A percentile compares a stretch with the other conserved stretches of the same genome.
These are phyloP conservation scores for Drosophila paramelanica DNA, from an alignment of 2,888 invertebrate genomes.

Conservation along the genomic window DNA sequence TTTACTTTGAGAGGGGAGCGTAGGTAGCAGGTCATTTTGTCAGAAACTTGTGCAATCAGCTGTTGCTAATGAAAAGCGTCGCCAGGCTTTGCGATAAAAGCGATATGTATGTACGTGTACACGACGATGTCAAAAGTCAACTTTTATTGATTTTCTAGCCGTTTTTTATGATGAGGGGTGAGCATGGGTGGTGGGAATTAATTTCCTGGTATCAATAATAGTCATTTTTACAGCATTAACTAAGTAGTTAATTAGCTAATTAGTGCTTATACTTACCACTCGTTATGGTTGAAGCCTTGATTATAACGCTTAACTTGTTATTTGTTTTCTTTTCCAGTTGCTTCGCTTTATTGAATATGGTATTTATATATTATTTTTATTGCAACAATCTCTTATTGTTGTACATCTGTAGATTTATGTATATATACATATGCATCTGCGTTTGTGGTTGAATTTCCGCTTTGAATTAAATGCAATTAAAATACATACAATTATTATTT, in stretches of 20 bases:
- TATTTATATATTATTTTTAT: conserved; percentile 32
- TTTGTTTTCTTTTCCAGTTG: conserved; percentile 26
- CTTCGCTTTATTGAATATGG: conserved; percentile 39
- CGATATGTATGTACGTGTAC: not conserved
- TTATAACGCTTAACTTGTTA: conserved; percentile 20
- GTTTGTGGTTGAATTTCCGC: conserved; percentile 63
- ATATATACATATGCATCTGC: conserved; percentile 8
- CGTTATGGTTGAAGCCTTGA: conserved; percentile 27
- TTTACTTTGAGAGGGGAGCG: conserved; percentile 23
- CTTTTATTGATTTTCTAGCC: conserved; percentile 56
- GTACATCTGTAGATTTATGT: conserved; percentile 17
- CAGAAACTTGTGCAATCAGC: conserved; percentile 75
- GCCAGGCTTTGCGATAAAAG: conserved; percentile 21
- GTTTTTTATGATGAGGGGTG: conserved; percentile 13
- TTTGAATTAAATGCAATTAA: conserved; percentile 70
- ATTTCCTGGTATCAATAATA: conserved; percentile 36
- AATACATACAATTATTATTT: conserved; percentile 38
- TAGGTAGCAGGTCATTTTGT: conserved; percentile 47
- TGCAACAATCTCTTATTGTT: conserved; percentile 45
- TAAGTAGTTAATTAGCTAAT: conserved; percentile 51
- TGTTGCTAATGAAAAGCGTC: conserved; percentile 77
- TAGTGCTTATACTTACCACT: conserved; percentile 47
- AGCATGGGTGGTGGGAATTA: conserved; percentile 8
- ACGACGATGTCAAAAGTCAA: conserved; percentile 29
- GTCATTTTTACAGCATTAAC: conserved; percentile 1